Evolutionary conservation across 37 sponge, comb jelly and placozoan genomes (phyloP), one percentile per base, ranked within the genome.

Genomic region (Mnemiopsis leidyi): DNA sequence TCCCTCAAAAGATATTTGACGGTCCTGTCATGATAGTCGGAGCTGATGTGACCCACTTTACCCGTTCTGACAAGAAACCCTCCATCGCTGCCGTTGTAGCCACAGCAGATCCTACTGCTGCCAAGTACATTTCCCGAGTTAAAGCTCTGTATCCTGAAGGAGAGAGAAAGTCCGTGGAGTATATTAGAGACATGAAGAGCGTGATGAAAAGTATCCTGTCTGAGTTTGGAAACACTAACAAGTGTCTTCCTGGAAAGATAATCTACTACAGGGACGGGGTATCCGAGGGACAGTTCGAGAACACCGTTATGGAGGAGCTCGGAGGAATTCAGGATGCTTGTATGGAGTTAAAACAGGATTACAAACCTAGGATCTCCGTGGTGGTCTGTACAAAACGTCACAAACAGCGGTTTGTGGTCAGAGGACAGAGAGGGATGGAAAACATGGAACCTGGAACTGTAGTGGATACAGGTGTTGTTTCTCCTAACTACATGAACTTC

Each of bases 221-320:
- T 9, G 92, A 67, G 69, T 92, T 69, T n/a, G 13, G 2, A 31
- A 2, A 21, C 1, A 68, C 5, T 7, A 20, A 13, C 68, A 69
- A 24, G 69, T 5, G 69, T 48, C 24, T 7, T 9, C 92, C 92
- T 48, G 21, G 33, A 5, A 28, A 37, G 69, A 92, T 92, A 7
- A 92, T 92, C 61, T 67, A 69, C 69, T 92, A 92, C 69, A 38
- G 92, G 20, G 92, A 92, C 33, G 92, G 92, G 9, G 92, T 92
- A 13, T 20, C 68, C 9, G 92, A 92, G 69, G 92, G 92, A 68
- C 92, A 92, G 69, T 92, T 92, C 32, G 92, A 67, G 69, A 30
- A 39, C 32, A 68, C 36, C 3, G 69, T 69, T 2, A 68, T 69
- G 69, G 68, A 69, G 68, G 92, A 92, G 69, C 36, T 92, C 18